Evolutionary conservation across 2,888 invertebrate species (phyloP).

Genomic region (Tenthredo scrophulariae): DNA sequence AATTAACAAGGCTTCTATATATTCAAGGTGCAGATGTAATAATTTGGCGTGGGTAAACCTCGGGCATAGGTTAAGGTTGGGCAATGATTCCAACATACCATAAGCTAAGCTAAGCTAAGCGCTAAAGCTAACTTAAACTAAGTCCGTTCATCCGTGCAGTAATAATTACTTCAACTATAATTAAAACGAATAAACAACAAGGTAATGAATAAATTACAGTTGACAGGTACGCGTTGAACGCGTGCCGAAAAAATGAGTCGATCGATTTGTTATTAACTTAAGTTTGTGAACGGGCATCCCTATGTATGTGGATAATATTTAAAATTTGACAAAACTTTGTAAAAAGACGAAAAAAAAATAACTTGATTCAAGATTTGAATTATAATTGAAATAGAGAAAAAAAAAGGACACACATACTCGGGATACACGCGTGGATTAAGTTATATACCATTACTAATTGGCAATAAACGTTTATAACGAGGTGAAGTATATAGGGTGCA

Average conservation of each 20-base stretch:
- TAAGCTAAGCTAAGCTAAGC: neutral
- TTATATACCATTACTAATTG: constrained; percentile 20
- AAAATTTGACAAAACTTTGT: too few species aligned
- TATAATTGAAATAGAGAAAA: neutral
- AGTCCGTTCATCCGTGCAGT: neutral
- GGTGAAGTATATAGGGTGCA: neutral
- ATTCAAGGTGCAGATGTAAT: neutral
- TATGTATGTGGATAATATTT: neutral
- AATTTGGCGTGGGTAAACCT: constrained; percentile 19
- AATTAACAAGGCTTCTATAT: neutral
- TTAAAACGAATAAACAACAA: constrained; percentile 45
- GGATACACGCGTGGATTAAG: neutral
- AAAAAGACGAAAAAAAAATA: neutral
- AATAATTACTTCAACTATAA: constrained; percentile 42
- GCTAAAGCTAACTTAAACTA: neutral
- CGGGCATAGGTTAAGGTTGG: constrained; percentile 11
- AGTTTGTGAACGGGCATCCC: neutral
- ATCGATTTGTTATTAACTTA: constrained; percentile 35
- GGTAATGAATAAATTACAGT: constrained; percentile 31
- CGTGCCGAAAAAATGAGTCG: constrained; percentile 40
- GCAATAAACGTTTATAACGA: constrained; percentile 34
- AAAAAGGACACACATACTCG: neutral
- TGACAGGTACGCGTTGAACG: constrained; percentile 31
- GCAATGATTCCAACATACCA: neutral
- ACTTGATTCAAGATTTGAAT: neutral